These are phyloP conservation scores for Gonatopus flavifemur DNA, from an alignment of 1,140 invertebrate species.

Conservation along the genomic window DNA sequence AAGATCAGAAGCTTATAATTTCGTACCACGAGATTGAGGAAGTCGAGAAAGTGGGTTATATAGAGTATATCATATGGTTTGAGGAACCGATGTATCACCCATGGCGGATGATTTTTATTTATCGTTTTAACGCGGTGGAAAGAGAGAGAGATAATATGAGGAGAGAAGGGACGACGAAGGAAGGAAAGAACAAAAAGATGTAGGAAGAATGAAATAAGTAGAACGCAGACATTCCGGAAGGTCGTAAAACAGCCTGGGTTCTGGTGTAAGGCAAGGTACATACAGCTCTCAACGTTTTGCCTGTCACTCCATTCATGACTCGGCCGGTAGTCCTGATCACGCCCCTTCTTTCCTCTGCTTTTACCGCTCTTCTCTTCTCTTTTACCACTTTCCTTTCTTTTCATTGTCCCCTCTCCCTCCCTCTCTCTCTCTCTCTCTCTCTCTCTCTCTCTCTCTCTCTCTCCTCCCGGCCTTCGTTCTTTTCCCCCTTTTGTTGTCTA, in stretches of 20 bases:
- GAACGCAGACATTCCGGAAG: conserved; percentile 38
- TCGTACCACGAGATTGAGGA: too few species aligned
- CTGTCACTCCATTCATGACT: conserved; percentile 40
- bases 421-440: conserved; percentile 17
- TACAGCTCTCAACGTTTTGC: conserved; percentile 31
- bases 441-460: neutral
- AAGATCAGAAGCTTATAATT: too few species aligned
- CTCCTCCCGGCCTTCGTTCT: neutral
- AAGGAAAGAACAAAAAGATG: neutral
- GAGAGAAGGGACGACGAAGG: conserved; percentile 6
- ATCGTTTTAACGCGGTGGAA: too few species aligned
- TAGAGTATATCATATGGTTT: too few species aligned
- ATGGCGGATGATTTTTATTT: too few species aligned
- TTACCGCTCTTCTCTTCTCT: neutral
- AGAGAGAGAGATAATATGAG: conserved; percentile 3
- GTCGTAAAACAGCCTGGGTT: conserved; percentile 33
- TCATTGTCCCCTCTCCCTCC: conserved; percentile 15
- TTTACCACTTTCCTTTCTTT: conserved; percentile 43
- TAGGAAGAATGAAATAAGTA: conserved; percentile 21
- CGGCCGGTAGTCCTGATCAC: conserved; percentile 20
- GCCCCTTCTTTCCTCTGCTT: conserved; percentile 1
- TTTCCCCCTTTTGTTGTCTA: conserved; percentile 45
- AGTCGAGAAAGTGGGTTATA: too few species aligned
- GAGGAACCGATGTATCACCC: too few species aligned
- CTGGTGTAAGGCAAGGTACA: too few species aligned